phyloP scores from a whole-genome alignment of 2,113 vertebrate genomes.

The Lasiurus cinereus region DNA sequence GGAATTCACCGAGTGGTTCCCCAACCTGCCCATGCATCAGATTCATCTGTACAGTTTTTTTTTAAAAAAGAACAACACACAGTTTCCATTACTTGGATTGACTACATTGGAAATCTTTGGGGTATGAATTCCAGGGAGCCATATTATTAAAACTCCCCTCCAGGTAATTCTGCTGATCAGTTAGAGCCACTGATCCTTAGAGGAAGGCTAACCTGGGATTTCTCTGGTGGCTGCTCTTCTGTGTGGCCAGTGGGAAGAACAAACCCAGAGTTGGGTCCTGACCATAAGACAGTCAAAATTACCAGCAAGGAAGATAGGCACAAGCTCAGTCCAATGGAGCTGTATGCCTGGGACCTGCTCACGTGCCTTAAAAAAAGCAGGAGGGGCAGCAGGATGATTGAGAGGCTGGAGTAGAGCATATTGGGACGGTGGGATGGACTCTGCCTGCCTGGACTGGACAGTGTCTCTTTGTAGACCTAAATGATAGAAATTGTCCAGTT shows the following conservation, averaged over 20 bases:
- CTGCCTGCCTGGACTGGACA: neutral
- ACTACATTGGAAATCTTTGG: constrained; percentile 33
- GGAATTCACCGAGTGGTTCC: neutral
- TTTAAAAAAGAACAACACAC: neutral
- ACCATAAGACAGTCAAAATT: neutral
- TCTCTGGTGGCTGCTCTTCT: neutral
- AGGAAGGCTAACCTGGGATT: constrained; percentile 30
- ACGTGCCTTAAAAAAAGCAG: neutral
- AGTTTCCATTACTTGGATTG: neutral
- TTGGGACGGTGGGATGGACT: neutral
- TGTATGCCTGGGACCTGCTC: neutral
- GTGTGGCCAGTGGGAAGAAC: neutral
- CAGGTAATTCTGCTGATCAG: constrained; percentile 14
- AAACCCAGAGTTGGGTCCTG: neutral
- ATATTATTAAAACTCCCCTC: constrained; percentile 16
- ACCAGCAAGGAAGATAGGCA: neutral
- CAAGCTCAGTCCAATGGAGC: neutral
- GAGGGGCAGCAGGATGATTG: neutral
- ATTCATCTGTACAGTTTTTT: neutral
- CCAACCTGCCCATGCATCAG: neutral
- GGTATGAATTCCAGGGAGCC: neutral
- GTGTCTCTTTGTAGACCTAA: neutral
- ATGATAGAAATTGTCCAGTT: neutral
- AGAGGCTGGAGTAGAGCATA: neutral
- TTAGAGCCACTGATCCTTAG: constrained; percentile 23